Conservation (phyloP, 2,797 vertebrate genomes). For the Halcyon smyrnensis region DNA sequence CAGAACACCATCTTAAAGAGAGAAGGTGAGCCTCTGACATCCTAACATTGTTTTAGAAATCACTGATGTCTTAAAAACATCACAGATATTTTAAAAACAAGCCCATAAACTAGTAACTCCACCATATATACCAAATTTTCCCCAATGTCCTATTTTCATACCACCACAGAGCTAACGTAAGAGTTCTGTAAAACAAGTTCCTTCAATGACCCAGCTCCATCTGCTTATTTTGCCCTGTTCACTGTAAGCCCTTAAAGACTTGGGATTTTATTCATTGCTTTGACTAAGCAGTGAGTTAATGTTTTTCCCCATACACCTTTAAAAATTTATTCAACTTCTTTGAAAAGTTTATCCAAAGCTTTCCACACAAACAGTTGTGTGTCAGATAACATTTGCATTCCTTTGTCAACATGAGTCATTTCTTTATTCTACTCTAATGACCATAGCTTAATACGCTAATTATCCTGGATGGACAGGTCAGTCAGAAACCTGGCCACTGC, state of each 20-base stretch:
- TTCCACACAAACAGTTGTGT: background rate
- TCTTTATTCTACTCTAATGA: background rate
- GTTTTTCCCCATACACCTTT: background rate
- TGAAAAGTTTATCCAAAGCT: background rate
- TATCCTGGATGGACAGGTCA: background rate
- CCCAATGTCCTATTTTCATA: background rate
- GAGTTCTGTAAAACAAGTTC: background rate
- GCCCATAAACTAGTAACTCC: background rate
- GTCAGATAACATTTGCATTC: conserved; percentile 11
- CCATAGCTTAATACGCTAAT: background rate
- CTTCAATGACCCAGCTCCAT: background rate
- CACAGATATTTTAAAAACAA: background rate
- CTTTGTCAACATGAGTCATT: background rate
- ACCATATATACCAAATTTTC: background rate
- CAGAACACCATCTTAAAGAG: background rate
- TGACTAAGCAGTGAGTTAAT: background rate
- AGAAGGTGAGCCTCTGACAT: background rate
- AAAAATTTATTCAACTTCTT: conserved; percentile 1
- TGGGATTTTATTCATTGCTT: background rate
- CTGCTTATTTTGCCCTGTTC: background rate
- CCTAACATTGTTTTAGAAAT: background rate
- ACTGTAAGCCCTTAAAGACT: background rate
- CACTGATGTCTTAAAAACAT: background rate
- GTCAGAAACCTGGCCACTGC: background rate
- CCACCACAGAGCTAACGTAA: background rate